Evolutionary conservation across 2,888 invertebrate species (phyloP), one percentile per base, ranked within the genome.

Genomic region (Apodemia zela): DNA sequence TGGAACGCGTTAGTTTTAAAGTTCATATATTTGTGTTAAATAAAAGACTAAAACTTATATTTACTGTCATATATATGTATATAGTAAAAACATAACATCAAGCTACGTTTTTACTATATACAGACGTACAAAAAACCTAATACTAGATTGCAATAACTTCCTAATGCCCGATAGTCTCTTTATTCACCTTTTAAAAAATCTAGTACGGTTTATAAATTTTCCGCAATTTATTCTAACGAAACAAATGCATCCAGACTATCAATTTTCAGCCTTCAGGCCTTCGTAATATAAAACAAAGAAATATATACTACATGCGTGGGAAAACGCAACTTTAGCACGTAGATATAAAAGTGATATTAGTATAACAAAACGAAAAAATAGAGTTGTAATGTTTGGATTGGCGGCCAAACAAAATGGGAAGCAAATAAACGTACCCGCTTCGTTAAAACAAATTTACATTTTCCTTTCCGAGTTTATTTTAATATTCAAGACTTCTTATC

Each of bases 391-490:
- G 25, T 57, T 57, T 21, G 60, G 65, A 68, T 62, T 69, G 66
- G 71, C 72, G 72, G 71, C 72, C 73, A 69, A 75, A 75, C 65
- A 74, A 68, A 73, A 71, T 62, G 65, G 69, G 63, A 65, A 66
- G 66, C 70, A 79, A 82, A 82, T 77, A 82, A 80, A 84, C 84
- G 81, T 77, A 81, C 79, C 81, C 78, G 77, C 81, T 85, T 87
- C 85, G 87, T 88, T 86, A 86, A 80, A 84, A 76, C 72, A 82
- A 84, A 86, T 88, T 88, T 85, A 79, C 85, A 85, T 87, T 83
- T 85, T 80, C 78, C 82, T 79, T 76, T 71, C 71, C 71, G 72
- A 72, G 72, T 80, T 83, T 81, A 80, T 82, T 84, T 81, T 74
- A 77, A 80, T 81, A 79, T 77, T 75, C 75, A 74, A 70, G 67